Evolutionary conservation across 2,797 vertebrate species (phyloP).

Genomic region (Erethizon dorsatum): DNA sequence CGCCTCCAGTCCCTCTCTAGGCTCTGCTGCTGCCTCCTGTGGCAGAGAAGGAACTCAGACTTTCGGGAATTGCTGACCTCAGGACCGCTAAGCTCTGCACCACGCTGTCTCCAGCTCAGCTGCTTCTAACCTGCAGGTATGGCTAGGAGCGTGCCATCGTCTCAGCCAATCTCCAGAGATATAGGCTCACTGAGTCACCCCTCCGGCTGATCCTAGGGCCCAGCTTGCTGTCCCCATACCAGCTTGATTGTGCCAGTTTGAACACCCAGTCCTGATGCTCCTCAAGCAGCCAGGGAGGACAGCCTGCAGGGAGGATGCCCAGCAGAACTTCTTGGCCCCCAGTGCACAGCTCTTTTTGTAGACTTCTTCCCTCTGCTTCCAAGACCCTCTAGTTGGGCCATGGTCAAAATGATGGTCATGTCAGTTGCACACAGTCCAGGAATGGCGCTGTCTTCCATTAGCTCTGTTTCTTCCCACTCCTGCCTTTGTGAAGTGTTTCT

Average conservation of each 20-base stretch:
- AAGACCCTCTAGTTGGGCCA: neutral
- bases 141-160: neutral
- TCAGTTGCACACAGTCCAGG: neutral
- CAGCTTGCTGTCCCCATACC: too few relatives aligned
- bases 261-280: too few relatives aligned
- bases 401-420: neutral
- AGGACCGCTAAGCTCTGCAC: neutral
- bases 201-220: neutral
- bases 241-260: neutral
- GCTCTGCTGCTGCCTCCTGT: conserved; percentile 11
- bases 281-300: neutral
- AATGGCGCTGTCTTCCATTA: neutral
- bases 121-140: neutral
- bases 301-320: neutral
- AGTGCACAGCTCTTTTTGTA: neutral
- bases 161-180: neutral
- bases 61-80: neutral
- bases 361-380: neutral
- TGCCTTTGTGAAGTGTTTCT: neutral
- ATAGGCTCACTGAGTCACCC: neutral
- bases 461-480: neutral
- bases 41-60: neutral
- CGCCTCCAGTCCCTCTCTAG: neutral
- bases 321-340: neutral
- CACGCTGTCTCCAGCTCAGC: neutral